phyloP scores from a whole-genome alignment of 2,113 vertebrate genomes.

The Poeciliopsis prolifica region DNA sequence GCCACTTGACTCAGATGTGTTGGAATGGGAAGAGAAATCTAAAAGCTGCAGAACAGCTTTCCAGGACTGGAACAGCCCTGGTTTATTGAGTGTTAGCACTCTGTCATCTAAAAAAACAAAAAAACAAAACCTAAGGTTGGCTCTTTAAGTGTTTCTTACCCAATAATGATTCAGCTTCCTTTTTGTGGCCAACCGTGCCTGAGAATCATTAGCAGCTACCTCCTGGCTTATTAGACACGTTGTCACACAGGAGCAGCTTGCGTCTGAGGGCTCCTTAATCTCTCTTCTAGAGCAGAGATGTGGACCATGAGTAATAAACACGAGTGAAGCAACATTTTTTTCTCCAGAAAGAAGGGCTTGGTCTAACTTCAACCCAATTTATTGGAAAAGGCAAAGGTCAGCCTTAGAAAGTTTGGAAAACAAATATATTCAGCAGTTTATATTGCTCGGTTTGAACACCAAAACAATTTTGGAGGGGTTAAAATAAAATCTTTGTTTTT shows the following conservation, averaged over 20 bases:
- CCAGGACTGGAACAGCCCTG: no score
- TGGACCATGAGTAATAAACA: constrained; percentile 33
- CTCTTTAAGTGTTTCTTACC: constrained; percentile 11
- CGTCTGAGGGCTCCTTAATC: constrained; percentile 32
- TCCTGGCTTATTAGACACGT: constrained; percentile 63
- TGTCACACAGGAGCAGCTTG: constrained; percentile 56
- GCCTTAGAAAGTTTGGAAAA: constrained; percentile 6
- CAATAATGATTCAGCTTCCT: constrained; percentile 32
- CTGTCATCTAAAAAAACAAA: constrained; percentile 21
- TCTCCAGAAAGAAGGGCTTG: constrained; percentile 29
- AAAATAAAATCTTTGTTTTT: constrained; percentile 22
- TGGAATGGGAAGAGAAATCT: no score
- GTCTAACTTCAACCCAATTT: constrained; percentile 35
- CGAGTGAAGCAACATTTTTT: constrained; percentile 24
- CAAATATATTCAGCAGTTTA: constrained; percentile 3
- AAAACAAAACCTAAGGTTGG: constrained; percentile 19
- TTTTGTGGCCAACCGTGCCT: constrained; percentile 33
- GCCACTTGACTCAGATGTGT: no score
- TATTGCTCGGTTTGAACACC: neutral
- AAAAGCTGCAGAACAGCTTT: no score
- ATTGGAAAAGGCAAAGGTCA: constrained; percentile 32
- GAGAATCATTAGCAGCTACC: constrained; percentile 45
- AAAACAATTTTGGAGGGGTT: neutral
- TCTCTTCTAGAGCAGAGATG: constrained; percentile 3
- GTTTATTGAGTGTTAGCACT: constrained; percentile 7